Conservation (phyloP, 2,113 vertebrate species). For the Gallinago paraguaiae region DNA sequence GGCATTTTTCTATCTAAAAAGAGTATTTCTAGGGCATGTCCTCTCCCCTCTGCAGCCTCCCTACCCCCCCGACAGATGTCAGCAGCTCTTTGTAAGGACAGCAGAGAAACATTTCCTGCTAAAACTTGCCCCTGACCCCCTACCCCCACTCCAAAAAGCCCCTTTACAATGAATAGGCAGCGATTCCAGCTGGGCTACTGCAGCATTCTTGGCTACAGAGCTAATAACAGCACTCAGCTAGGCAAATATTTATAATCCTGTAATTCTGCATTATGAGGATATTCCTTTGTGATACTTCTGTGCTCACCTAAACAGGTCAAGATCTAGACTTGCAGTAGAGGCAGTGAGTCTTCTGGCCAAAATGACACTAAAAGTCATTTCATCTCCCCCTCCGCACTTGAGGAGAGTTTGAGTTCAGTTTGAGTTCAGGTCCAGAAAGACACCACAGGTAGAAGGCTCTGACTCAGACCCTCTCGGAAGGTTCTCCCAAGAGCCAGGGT, state of each 20-base stretch:
- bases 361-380: neutral
- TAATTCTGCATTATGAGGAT: neutral
- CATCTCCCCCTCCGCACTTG: neutral
- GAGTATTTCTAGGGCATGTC: neutral
- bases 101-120: neutral
- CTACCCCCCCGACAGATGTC: neutral
- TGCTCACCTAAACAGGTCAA: neutral
- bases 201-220: neutral
- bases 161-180: neutral
- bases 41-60: neutral
- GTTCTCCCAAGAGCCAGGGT: neutral
- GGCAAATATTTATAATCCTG: neutral
- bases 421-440: neutral
- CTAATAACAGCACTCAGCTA: too few species aligned
- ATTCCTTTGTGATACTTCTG: neutral
- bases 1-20: neutral
- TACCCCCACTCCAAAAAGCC: neutral
- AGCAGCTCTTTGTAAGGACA: neutral
- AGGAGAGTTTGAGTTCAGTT: neutral
- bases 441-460: neutral
- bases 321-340: neutral
- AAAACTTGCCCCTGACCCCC: neutral
- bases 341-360: neutral
- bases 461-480: neutral
- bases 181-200: neutral